Percentiles rank a stretch among this genome's conserved stretches.
Evolutionary conservation across 2,797 vertebrate genomes (phyloP).

Genomic region (Brachyrhaphis roseni): DNA sequence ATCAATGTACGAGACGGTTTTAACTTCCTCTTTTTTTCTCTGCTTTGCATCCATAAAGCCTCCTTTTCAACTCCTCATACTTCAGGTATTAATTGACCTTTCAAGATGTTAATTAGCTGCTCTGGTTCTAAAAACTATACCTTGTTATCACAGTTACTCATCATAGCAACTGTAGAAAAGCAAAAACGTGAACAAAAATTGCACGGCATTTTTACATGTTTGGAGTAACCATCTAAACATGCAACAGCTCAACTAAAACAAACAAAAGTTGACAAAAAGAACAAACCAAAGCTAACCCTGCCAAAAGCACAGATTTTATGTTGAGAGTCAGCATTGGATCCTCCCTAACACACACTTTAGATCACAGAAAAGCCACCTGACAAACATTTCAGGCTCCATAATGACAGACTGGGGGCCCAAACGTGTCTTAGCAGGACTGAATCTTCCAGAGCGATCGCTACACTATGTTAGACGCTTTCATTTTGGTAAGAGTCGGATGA

Average conservation of each 20-base stretch:
- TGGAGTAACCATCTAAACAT: not conserved
- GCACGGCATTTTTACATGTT: not conserved
- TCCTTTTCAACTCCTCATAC: not conserved
- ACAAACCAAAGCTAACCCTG: not conserved
- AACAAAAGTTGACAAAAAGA: too few species aligned
- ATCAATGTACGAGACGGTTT: not conserved
- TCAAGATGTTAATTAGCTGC: not conserved
- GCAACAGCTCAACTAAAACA: not conserved
- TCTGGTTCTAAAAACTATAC: not conserved
- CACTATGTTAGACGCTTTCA: slow-evolving; percentile 31
- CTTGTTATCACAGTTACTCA: not conserved
- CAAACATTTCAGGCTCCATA: slow-evolving; percentile 25
- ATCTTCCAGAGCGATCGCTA: slow-evolving; percentile 9
- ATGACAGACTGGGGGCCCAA: slow-evolving; percentile 34
- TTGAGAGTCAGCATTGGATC: slow-evolving; percentile 13
- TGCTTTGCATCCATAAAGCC: not conserved
- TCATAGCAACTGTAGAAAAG: not conserved
- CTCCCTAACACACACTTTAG: not conserved
- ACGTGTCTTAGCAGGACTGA: slow-evolving; percentile 30
- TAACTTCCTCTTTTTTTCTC: not conserved
- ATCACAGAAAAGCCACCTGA: slow-evolving; percentile 33
- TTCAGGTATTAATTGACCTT: not conserved
- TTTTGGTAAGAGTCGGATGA: slow-evolving; percentile 48
- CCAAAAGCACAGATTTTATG: slow-evolving; percentile 17
- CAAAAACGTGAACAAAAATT: not conserved